Conservation (phyloP, 2,797 vertebrate genomes). For the Poeciliopsis gracilis region DNA sequence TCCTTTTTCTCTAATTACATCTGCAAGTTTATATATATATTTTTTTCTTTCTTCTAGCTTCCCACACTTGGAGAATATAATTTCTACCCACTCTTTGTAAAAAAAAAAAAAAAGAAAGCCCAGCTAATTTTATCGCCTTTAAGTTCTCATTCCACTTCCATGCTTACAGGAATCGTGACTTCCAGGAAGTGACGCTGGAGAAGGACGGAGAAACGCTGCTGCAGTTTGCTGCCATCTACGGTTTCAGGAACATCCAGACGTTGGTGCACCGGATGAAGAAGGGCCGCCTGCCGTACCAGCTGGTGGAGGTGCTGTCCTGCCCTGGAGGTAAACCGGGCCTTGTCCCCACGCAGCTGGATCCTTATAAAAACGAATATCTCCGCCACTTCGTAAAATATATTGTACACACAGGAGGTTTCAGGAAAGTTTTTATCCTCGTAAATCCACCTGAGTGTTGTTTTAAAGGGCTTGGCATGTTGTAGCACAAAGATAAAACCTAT, state of each 20-base stretch:
- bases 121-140: not conserved
- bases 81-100: not conserved
- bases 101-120: not conserved
- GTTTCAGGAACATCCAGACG: conserved; percentile 96
- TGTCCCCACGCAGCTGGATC: no score
- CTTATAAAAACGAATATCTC: no score
- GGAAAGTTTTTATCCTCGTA: no score
- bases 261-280: conserved; percentile 91
- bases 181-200: conserved; percentile 93
- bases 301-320: conserved; percentile 95
- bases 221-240: conserved; percentile 92
- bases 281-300: conserved; percentile 89
- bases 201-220: conserved; percentile 90
- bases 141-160: not conserved
- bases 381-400: no score
- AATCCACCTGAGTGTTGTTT: no score
- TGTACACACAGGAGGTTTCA: not conserved
- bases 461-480: no score
- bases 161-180: conserved; percentile 90
- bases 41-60: not conserved
- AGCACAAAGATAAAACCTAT: no score
- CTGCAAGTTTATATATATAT: not conserved
- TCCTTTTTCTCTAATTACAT: not conserved
- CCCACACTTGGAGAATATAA: not conserved
- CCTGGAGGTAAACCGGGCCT: conserved; percentile 84